Evolutionary conservation across 2,113 vertebrate species (phyloP).

Genomic region (Jacana jacana): DNA sequence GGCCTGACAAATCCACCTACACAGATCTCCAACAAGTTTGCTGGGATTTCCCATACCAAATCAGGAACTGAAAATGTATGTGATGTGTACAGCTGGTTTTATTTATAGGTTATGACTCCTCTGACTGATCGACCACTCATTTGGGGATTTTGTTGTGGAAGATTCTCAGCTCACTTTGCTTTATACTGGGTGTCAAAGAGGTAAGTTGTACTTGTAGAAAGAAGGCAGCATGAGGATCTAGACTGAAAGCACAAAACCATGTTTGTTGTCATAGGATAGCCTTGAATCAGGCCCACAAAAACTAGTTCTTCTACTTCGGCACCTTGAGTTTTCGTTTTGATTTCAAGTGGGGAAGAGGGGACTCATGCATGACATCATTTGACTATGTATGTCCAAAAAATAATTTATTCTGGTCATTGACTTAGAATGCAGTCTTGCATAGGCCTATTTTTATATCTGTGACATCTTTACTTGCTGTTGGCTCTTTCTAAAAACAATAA

Average conservation of each 20-base stretch:
- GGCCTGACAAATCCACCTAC: not conserved
- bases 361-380: not conserved
- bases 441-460: slow-evolving; percentile 16
- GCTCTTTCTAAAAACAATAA: slow-evolving; percentile 22
- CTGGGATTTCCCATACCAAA: slow-evolving; percentile 2
- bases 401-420: not conserved
- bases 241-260: not conserved
- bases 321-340: not conserved
- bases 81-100: not conserved
- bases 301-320: not conserved
- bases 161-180: not conserved
- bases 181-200: not conserved
- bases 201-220: not conserved
- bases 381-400: not conserved
- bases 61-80: not conserved
- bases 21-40: not conserved
- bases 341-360: slow-evolving; percentile 9
- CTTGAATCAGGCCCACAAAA: not conserved
- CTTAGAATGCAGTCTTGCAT: not conserved
- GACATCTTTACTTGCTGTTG: not conserved
- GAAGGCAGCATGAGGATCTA: not conserved
- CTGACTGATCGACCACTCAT: not conserved
- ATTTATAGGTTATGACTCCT: not conserved
- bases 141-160: not conserved
- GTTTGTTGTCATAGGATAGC: not conserved